Conservation (phyloP, 2,113 vertebrate genomes). For the Pachycephala philippinensis region DNA sequence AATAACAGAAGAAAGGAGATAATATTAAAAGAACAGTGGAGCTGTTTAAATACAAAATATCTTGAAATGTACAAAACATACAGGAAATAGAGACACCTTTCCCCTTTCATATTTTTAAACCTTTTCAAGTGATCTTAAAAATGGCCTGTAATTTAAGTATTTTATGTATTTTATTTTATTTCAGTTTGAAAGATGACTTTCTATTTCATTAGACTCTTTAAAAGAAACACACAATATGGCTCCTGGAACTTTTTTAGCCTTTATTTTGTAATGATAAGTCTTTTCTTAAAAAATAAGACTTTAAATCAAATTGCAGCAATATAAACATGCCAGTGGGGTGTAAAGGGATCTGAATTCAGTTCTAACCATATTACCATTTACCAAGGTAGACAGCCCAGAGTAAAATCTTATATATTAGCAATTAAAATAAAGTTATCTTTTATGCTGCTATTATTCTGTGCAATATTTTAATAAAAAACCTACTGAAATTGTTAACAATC, state of each 20-base stretch:
- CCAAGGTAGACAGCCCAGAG: background rate
- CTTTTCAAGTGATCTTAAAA: background rate
- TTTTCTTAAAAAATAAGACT: background rate
- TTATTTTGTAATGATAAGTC: background rate
- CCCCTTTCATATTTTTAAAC: background rate
- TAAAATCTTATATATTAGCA: background rate
- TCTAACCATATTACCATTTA: background rate
- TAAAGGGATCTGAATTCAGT: background rate
- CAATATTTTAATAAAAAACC: background rate
- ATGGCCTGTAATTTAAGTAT: background rate
- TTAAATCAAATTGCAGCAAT: background rate
- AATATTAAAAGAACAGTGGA: background rate
- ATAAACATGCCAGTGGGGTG: background rate
- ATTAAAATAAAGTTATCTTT: background rate
- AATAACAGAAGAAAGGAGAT: background rate
- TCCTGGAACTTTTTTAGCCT: background rate
- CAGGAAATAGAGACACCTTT: background rate
- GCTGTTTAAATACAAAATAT: background rate
- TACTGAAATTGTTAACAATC: background rate
- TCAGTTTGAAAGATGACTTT: background rate
- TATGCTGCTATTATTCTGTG: background rate
- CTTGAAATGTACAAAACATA: background rate
- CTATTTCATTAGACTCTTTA: background rate
- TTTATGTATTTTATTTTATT: fast-evolving
- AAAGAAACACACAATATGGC: background rate